Evolutionary conservation across 2,888 invertebrate genomes (phyloP).

Genomic region (Teleiodes luculella): DNA sequence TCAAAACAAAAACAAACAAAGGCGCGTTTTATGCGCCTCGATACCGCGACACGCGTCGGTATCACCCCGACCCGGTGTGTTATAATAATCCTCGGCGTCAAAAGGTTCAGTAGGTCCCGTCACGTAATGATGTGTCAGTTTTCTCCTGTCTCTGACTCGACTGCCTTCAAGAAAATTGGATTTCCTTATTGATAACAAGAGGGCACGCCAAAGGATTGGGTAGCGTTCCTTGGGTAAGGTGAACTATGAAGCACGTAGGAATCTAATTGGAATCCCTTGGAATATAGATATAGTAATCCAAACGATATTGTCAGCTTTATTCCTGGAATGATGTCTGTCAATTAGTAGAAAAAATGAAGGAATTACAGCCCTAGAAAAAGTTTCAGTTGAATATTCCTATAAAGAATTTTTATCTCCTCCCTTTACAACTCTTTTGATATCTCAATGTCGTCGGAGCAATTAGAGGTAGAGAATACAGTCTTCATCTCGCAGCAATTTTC

Average conservation of each 20-base stretch:
- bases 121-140: slow-evolving; percentile 70
- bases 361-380: too few relatives aligned
- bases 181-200: slow-evolving; percentile 54
- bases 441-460: too few relatives aligned
- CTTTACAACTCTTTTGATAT: too few relatives aligned
- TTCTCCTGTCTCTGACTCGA: slow-evolving; percentile 38
- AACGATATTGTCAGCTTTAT: neutral
- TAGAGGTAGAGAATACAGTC: too few relatives aligned
- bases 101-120: slow-evolving; percentile 40
- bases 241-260: neutral
- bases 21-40: neutral
- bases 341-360: too few relatives aligned
- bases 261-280: slow-evolving; percentile 10
- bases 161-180: slow-evolving; percentile 54
- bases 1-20: neutral
- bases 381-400: too few relatives aligned
- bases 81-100: slow-evolving; percentile 49
- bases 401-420: too few relatives aligned
- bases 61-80: slow-evolving; percentile 30
- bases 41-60: neutral
- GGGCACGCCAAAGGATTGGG: slow-evolving; percentile 36
- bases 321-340: too few relatives aligned
- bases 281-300: neutral
- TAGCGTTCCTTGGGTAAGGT: slow-evolving; percentile 24
- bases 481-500: too few relatives aligned